These are phyloP conservation scores for Mesoclemmys tuberculata DNA, from an alignment of 2,113 vertebrate species.

Conservation along the genomic window DNA sequence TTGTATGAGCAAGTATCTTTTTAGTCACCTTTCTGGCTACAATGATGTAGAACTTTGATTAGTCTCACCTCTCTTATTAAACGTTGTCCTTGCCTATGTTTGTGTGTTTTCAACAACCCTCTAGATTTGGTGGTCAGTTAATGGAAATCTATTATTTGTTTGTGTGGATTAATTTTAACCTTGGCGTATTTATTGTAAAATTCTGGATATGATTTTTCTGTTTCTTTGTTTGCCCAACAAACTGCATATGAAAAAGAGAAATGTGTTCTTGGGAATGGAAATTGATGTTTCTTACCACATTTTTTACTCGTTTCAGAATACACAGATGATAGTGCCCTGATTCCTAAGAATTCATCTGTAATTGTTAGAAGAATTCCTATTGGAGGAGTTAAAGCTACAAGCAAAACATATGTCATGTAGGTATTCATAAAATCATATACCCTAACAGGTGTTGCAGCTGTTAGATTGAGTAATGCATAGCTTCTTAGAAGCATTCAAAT, in stretches of 20 bases:
- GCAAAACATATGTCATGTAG: slow-evolving; percentile 94
- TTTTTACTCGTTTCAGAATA: slow-evolving; percentile 84
- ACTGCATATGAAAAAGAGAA: neutral
- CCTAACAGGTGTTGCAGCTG: neutral
- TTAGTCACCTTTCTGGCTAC: neutral
- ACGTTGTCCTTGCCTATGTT: neutral
- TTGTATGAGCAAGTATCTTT: rapidly evolving
- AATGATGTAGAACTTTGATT: neutral
- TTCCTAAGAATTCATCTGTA: slow-evolving; percentile 97
- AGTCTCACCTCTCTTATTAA: neutral
- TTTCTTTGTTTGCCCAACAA: neutral
- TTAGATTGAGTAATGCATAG: rapidly evolving
- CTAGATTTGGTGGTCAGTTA: neutral
- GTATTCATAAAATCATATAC: slow-evolving; percentile 57
- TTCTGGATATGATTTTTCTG: neutral
- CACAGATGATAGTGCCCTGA: slow-evolving; percentile 89
- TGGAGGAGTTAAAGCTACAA: slow-evolving; percentile 88
- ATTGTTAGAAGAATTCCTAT: slow-evolving; percentile 96
- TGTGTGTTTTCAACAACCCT: neutral
- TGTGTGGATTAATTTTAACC: neutral
- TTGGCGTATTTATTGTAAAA: rapidly evolving
- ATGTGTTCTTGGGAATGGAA: neutral
- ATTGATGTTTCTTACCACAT: neutral
- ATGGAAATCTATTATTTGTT: neutral
- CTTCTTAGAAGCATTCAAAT: neutral